These are phyloP conservation scores for Sicus ferrugineus DNA, from an alignment of 2,888 invertebrate species.

Conservation along the genomic window DNA sequence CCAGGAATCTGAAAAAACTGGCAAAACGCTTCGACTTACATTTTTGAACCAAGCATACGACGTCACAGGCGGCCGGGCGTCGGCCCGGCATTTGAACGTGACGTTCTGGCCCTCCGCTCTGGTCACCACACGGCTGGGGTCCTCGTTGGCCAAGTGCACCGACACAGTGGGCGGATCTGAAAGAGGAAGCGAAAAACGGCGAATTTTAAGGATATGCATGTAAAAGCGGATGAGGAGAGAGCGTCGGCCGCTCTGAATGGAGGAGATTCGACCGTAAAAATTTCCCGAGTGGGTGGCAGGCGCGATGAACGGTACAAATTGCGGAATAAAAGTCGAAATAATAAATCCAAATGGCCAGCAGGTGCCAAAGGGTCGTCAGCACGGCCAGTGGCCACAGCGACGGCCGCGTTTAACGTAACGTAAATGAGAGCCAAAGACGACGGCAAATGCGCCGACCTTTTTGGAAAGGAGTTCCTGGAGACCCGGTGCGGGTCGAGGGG, in stretches of 20 bases:
- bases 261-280: conserved; percentile 4
- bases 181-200: conserved; percentile 36
- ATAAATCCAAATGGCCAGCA: conserved; percentile 58
- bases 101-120: conserved; percentile 78
- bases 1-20: background rate
- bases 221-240: background rate
- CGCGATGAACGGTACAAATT: conserved; percentile 58
- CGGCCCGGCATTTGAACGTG: conserved; percentile 79
- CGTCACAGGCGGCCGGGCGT: conserved; percentile 78
- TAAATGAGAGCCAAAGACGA: no score
- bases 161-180: conserved; percentile 83
- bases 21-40: conserved; percentile 68
- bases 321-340: conserved; percentile 57
- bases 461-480: no score
- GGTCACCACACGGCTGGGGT: conserved; percentile 69
- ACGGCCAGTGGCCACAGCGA: no score
- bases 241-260: background rate
- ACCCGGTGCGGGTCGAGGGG: no score
- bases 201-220: conserved; percentile 24
- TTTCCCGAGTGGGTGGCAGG: conserved; percentile 11
- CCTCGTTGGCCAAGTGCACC: conserved; percentile 73
- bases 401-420: no score
- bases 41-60: conserved; percentile 83
- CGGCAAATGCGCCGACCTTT: no score
- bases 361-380: conserved; percentile 44